A percentile compares a stretch with the other conserved stretches of the same genome.
These are phyloP conservation scores for Melolontha melolontha DNA, from an alignment of 2,888 invertebrate species.

Conservation along the genomic window DNA sequence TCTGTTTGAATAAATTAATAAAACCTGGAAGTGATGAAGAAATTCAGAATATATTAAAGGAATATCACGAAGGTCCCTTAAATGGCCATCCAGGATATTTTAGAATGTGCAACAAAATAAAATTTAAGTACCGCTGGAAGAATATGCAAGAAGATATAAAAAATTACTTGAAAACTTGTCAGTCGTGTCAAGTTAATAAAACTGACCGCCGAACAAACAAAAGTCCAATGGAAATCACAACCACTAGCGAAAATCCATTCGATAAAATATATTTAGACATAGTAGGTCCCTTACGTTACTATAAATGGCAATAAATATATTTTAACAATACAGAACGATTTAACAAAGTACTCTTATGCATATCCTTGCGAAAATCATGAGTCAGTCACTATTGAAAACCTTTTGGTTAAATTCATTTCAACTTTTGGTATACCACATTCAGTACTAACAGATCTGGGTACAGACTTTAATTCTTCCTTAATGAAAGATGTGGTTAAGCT, in stretches of 20 bases:
- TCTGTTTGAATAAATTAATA: conserved; percentile 1
- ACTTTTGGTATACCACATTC: conserved; percentile 54
- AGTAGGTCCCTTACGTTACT: conserved; percentile 53
- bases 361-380: conserved; percentile 46
- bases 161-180: conserved; percentile 47
- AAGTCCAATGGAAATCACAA: conserved; percentile 57
- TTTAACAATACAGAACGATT: conserved; percentile 55
- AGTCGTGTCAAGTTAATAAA: too few relatives aligned
- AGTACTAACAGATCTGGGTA: conserved; percentile 55
- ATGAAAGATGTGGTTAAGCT: conserved; percentile 53
- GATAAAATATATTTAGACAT: conserved; percentile 55
- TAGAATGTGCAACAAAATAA: conserved; percentile 39
- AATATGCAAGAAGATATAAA: conserved; percentile 44
- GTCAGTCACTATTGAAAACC: conserved; percentile 50
- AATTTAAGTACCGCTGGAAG: conserved; percentile 46
- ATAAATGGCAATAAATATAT: conserved; percentile 52
- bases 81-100: conserved; percentile 40
- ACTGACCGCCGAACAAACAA: conserved; percentile 45
- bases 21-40: conserved; percentile 7
- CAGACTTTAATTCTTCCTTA: conserved; percentile 52
- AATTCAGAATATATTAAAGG: conserved; percentile 11
- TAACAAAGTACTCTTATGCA: conserved; percentile 47
- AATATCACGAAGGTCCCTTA: conserved; percentile 34
- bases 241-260: conserved; percentile 53
- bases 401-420: conserved; percentile 49